Base-by-base conservation (phyloP, 2,797 vertebrate genomes). In the Bryconaethiops microstoma region DNA sequence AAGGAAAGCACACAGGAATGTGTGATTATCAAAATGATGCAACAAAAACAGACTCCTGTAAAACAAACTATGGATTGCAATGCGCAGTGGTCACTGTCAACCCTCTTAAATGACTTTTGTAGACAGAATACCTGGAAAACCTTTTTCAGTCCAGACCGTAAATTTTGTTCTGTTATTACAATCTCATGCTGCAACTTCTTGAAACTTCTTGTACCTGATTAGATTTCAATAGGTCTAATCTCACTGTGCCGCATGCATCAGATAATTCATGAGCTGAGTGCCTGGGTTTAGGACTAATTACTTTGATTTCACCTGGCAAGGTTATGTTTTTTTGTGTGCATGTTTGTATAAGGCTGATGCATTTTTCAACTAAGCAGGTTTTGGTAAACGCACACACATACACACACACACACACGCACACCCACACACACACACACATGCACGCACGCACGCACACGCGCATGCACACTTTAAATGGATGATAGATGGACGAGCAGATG, bases 401-500 rank as follows among this genome's bases (percentile, higher is more conserved):
- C 42, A 73, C 54, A 35, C 45, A 14, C 9, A 74, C 57, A 52
- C 50, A 71, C 42, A 42, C 76, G 54, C 69, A 72, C 21, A 4
- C 64, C 71, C 55, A 75, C 39, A 42, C 64, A 40, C 64, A 64
- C 42, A 42, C 76, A 62, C 76, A 62, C 71, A 74, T 17, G 2
- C 62, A 73, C 54, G 10, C 45, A 4, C 29, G 3, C 39, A 42
- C 64, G 25, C 64, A 64, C 42, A 42, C 76, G 54, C 76, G 62
- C 71, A 74, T 17, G 2, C 62, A 73, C 54, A 75, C 40, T 29
- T 81, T 78, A 59, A 79, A 86, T 86, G 57, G 86, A 81, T 84
- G 78, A 87, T 82, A 57, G 80, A 87, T 86, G 77, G 82, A 29
- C 16, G 16, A 84, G 76, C 83, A 87, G 85, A 89, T 86, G 84